Evolutionary conservation across 2,888 invertebrate genomes (phyloP).

Genomic region (Patella pellucida): DNA sequence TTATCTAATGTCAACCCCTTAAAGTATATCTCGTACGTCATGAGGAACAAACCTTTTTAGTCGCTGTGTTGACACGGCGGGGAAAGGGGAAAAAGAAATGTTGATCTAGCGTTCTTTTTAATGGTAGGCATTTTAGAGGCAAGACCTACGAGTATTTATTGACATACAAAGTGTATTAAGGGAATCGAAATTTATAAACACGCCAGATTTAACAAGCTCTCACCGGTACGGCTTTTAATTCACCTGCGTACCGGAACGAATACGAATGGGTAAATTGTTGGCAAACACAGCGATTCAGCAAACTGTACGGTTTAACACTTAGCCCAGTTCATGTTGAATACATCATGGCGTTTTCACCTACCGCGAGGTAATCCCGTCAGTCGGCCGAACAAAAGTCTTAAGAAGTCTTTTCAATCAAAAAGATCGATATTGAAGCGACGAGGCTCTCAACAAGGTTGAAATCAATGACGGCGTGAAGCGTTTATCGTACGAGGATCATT

Average conservation of each 20-base stretch:
- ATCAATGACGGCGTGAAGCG: constrained; percentile 2
- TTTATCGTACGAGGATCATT: constrained; percentile 12
- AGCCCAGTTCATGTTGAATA: background rate
- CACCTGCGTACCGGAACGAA: too few species aligned
- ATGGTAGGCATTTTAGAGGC: background rate
- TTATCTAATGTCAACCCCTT: background rate
- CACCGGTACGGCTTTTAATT: too few species aligned
- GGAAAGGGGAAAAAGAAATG: background rate
- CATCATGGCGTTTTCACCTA: constrained; percentile 5
- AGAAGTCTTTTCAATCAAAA: constrained; percentile 9
- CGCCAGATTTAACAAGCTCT: background rate
- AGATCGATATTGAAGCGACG: constrained; percentile 10
- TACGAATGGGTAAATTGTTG: background rate
- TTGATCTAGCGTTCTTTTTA: background rate
- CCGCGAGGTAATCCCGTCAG: constrained; percentile 7
- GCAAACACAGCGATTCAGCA: background rate
- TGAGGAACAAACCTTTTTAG: background rate
- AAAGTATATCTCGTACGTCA: background rate
- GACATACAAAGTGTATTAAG: constrained; percentile 2
- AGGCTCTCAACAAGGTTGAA: background rate
- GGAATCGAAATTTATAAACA: constrained; percentile 8
- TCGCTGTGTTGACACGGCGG: background rate
- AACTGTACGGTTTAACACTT: constrained; percentile 9
- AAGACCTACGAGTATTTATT: background rate
- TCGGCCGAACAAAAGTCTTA: constrained; percentile 10